Evolutionary conservation across 2,888 invertebrate species (phyloP), one percentile per base, ranked within the genome.

Genomic region (Linnaemya tessellans): DNA sequence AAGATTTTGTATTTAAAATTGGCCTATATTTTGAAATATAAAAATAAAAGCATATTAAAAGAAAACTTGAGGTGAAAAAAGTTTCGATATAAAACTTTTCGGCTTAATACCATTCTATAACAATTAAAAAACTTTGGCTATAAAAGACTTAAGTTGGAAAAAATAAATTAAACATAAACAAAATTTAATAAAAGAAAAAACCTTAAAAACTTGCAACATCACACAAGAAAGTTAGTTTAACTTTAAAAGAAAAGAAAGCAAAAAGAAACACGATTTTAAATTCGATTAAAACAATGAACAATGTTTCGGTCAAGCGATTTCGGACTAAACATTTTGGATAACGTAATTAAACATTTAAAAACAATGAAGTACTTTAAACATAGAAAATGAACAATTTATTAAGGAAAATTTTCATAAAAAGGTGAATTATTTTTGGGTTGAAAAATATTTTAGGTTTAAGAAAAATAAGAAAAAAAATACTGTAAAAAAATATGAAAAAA

Each of bases 31-130:
- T 84, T 74, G 73, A 67, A 41, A 67, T 46, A 67, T 46, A 56
- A 81, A 75, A 38, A 25, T 11, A 54, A 38, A 84, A 65, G 30
- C 30, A 71, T 49, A 60, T 56, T 58, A 73, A 75, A 41, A 30
- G 58, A 65, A 82, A 67, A 78, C 60, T 80, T 83, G 60, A 85
- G 81, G 68, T 71, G 60, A 80, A 67, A 80, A 84, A 87, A 89
- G 88, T 89, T 88, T 89, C 86, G 88, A 88, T 86, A 77, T 84
- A 82, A 85, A 88, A 88, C 88, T 87, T 88, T 88, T 89, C 87
- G 88, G 88, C 88, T 86, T 87, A 84, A 88, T 71, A 71, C 22
- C 25, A 56, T 78, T 71, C 67, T 75, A 70, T 18, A 67, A 71
- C 64, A 74, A 38, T 71, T 60, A 58, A 58, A 85, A 87, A 74